A percentile compares a stretch with the other conserved stretches of the same genome.
Conservation (phyloP, 2,113 vertebrate genomes). For the Picathartes gymnocephalus region DNA sequence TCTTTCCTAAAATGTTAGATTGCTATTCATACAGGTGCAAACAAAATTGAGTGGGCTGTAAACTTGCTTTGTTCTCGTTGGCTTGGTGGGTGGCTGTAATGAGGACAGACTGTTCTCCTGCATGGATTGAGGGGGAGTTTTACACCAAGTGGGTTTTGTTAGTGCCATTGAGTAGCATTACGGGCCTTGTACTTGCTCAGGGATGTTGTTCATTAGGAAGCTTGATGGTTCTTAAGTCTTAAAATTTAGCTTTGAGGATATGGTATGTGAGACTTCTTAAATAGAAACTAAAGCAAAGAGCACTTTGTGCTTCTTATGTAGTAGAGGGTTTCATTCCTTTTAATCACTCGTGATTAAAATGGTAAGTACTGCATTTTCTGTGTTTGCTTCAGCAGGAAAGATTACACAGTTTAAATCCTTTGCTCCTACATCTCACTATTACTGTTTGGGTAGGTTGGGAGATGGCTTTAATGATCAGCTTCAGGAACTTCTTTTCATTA, state of each 20-base stretch:
- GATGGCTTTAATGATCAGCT: background rate
- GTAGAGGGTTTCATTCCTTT: background rate
- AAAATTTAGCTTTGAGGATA: background rate
- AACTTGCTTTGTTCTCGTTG: background rate
- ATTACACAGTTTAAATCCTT: background rate
- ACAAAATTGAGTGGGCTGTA: background rate
- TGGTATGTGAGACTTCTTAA: background rate
- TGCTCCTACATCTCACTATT: background rate
- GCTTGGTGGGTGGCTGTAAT: background rate
- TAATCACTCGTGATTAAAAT: background rate
- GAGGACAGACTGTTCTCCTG: background rate
- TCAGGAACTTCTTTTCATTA: conserved; percentile 1
- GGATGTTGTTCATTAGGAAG: background rate
- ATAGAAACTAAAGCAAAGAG: background rate
- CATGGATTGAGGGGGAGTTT: background rate
- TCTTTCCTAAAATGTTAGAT: background rate
- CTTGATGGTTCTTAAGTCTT: background rate
- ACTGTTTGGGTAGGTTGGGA: background rate
- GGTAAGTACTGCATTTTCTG: background rate
- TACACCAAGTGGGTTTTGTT: rapidly evolving
- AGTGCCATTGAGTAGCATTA: background rate
- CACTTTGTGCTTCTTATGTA: background rate
- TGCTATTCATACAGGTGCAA: background rate
- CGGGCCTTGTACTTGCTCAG: rapidly evolving
- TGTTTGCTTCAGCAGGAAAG: background rate